Conservation (phyloP, 1,140 invertebrate species). For the Euglossa dilemma region DNA sequence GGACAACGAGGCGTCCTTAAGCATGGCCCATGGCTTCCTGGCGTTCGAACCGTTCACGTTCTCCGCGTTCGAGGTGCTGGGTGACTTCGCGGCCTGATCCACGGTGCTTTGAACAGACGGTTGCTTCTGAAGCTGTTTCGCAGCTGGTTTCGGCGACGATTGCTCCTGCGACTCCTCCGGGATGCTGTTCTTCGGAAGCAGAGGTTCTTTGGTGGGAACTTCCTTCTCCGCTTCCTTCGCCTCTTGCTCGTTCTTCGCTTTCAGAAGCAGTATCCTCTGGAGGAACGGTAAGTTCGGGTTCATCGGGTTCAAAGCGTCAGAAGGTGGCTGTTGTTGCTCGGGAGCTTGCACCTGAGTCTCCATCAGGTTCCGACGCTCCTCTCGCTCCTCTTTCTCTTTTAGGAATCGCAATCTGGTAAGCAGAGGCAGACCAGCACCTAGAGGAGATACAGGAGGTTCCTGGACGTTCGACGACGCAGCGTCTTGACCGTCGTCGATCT, state of each 20-base stretch:
- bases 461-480: constrained; percentile 45
- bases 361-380: constrained; percentile 84
- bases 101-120: not conserved
- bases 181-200: constrained; percentile 70
- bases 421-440: constrained; percentile 92
- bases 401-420: constrained; percentile 89
- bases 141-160: not conserved
- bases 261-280: constrained; percentile 90
- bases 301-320: constrained; percentile 59
- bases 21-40: constrained; percentile 78
- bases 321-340: constrained; percentile 52
- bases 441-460: constrained; percentile 84
- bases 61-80: constrained; percentile 15
- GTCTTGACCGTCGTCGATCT: constrained; percentile 74
- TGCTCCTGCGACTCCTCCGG: constrained; percentile 42
- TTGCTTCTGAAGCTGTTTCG: constrained; percentile 47
- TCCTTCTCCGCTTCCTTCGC: constrained; percentile 74
- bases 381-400: constrained; percentile 92
- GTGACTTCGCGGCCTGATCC: constrained; percentile 12
- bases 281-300: constrained; percentile 86
- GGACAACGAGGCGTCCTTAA: constrained; percentile 79
- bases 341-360: constrained; percentile 80
- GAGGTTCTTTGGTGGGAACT: constrained; percentile 71
- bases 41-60: constrained; percentile 59
- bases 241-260: constrained; percentile 90